Evolutionary conservation across 2,888 invertebrate genomes (phyloP).

Genomic region (Ophion slaviceki): DNA sequence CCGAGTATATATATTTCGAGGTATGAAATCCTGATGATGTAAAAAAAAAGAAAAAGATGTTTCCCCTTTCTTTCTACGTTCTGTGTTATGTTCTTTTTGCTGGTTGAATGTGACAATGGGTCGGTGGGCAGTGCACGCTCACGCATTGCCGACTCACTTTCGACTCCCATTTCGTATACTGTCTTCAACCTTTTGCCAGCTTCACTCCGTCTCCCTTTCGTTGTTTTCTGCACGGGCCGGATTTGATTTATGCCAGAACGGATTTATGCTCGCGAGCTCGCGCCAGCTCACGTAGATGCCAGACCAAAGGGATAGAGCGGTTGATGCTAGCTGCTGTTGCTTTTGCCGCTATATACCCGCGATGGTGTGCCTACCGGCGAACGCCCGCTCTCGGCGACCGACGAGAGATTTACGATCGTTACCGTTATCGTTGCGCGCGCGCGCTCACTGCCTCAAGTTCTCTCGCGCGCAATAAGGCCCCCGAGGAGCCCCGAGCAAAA

Average conservation of each 20-base stretch:
- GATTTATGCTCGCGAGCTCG: slow-evolving; percentile 57
- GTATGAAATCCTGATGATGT: slow-evolving; percentile 14
- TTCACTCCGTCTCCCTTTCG: slow-evolving; percentile 37
- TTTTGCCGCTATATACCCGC: slow-evolving; percentile 20
- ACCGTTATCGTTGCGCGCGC: slow-evolving; percentile 62
- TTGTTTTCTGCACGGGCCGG: slow-evolving; percentile 46
- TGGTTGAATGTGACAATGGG: slow-evolving; percentile 48
- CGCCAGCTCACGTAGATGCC: slow-evolving; percentile 49
- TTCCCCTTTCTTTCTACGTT: slow-evolving; percentile 24
- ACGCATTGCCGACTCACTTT: slow-evolving; percentile 56
- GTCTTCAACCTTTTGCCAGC: slow-evolving; percentile 45
- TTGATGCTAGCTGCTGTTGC: slow-evolving; percentile 56
- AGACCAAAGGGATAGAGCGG: slow-evolving; percentile 62
- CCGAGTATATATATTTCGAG: background rate
- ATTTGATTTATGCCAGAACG: slow-evolving; percentile 70
- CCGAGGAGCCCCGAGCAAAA: slow-evolving; percentile 25
- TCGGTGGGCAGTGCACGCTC: slow-evolving; percentile 55
- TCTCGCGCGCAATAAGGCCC: slow-evolving; percentile 19
- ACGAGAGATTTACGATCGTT: slow-evolving; percentile 63
- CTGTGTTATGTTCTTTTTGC: slow-evolving; percentile 12
- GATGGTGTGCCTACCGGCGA: slow-evolving; percentile 52
- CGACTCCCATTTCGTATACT: slow-evolving; percentile 50
- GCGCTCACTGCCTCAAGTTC: slow-evolving; percentile 18
- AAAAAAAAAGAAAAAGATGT: background rate
- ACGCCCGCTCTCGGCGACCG: slow-evolving; percentile 65